A percentile compares a stretch with the other conserved stretches of the same genome.
phyloP scores from a whole-genome alignment of 2,113 vertebrate species.

The Falcunculus frontatus region DNA sequence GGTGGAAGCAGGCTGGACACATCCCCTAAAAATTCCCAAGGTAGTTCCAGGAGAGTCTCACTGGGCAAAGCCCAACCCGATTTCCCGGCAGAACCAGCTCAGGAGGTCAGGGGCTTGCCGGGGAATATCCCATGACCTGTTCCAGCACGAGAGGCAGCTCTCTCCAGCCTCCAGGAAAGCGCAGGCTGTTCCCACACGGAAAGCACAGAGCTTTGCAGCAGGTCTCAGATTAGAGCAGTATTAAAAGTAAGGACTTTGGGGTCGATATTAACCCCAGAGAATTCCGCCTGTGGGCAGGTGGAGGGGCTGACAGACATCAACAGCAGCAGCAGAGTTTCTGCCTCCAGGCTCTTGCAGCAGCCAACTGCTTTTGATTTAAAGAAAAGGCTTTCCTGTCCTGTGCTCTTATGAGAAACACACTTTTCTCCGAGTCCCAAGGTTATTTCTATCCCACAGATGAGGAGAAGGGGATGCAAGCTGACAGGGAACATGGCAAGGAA shows the following conservation, averaged over 20 bases:
- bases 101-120: neutral
- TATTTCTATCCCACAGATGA: neutral
- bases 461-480: neutral
- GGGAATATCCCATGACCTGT: neutral
- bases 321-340: neutral
- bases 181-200: neutral
- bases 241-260: neutral
- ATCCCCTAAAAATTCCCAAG: neutral
- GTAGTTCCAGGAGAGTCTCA: fast-evolving
- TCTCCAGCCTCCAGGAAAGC: neutral
- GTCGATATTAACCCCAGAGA: neutral
- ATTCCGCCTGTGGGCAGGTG: neutral
- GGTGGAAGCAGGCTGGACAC: neutral
- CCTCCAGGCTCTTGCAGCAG: neutral
- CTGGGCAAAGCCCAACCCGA: fast-evolving
- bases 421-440: neutral
- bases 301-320: neutral
- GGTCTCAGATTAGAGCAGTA: neutral
- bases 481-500: neutral
- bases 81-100: neutral
- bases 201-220: neutral
- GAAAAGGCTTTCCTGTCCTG: neutral
- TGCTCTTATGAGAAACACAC: constrained; percentile 13
- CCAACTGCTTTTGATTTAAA: constrained; percentile 18
- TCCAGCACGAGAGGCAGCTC: neutral